These are phyloP conservation scores for Lacerta agilis DNA, from an alignment of 2,797 vertebrate species.

Conservation along the genomic window DNA sequence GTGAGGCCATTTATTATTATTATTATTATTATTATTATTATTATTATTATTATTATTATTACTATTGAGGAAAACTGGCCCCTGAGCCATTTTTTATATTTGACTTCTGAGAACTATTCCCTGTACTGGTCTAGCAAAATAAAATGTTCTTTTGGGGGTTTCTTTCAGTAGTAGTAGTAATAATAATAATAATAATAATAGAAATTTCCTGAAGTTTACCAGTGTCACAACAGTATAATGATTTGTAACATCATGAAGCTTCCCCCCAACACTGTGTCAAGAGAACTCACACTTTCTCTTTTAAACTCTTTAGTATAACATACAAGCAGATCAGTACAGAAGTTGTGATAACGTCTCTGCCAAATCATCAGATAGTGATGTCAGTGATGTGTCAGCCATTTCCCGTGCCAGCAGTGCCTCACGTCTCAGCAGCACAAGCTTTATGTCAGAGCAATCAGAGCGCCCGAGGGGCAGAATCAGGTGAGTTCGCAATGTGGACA, in stretches of 20 bases:
- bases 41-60: neutral
- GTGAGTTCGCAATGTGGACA: constrained; percentile 78
- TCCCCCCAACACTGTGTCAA: neutral
- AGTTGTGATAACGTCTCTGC: constrained; percentile 97
- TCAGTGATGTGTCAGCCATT: constrained; percentile 94
- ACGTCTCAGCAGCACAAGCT: constrained; percentile 97
- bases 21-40: neutral
- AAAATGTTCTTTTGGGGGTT: neutral
- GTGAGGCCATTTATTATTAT: neutral
- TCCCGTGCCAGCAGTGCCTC: constrained; percentile 98
- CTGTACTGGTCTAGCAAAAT: neutral
- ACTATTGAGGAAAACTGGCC: neutral
- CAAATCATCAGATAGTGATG: constrained; percentile 95
- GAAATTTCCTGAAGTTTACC: neutral
- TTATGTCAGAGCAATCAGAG: constrained; percentile 98
- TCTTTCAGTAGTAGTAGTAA: neutral
- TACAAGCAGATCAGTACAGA: constrained; percentile 91
- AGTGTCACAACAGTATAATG: neutral
- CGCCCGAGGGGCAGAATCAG: constrained; percentile 91
- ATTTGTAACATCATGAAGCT: constrained; percentile 25
- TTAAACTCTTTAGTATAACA: constrained; percentile 81
- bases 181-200: neutral
- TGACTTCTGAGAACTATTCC: neutral
- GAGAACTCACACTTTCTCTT: constrained; percentile 75
- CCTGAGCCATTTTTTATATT: neutral